Base-by-base conservation (phyloP, 2,797 vertebrate genomes). In the Harpagifer antarcticus region DNA sequence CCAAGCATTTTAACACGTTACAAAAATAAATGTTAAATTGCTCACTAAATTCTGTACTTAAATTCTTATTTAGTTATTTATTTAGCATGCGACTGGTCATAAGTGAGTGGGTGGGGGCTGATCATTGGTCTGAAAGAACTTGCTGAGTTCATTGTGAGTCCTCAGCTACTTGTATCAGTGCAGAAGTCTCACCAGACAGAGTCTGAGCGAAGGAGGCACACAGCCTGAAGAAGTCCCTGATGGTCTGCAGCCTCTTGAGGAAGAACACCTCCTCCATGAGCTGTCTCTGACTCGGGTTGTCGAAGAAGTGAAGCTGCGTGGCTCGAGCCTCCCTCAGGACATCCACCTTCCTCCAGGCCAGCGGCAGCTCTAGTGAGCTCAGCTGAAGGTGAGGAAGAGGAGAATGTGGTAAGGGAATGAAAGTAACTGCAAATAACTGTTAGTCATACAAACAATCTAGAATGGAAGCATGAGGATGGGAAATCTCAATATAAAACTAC, bases 211-310 rank as follows among this genome's bases (percentile, higher is more conserved):
- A 99, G 48, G 96, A 97, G 69, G 96, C 95, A 68, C 98, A 99
- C 9, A 99, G 96, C 44, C 95, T 94, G 91, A 99, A 99, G 92
- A 99, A 99, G 52, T 99, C 98, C 27, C 96, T 95, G 91, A 99
- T 96, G 47, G 98, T 98, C 72, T 99, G 98, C 31, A 99, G 94
- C 68, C 98, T 96, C 94, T 97, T 98, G 72, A 99, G 94, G 88
- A 99, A 99, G 93, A 99, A 99, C 20, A 99, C 96, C 61, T 99
- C 98, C 62, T 99, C 97, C 81, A 99, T 93, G 68, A 98, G 94
- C 88, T 97, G 96, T 1, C 97, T 92, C 73, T 98, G 97, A 72
- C 91, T 95, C 45, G 93, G 90, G 62, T 95, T 95, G 72, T 99
- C 97, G 78, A 98, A 97, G 92, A 98, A 97, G 80, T 97, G 96